Base-by-base conservation (phyloP, 64 coral and sea anemone genomes). In the Pocillopora damicornis region DNA sequence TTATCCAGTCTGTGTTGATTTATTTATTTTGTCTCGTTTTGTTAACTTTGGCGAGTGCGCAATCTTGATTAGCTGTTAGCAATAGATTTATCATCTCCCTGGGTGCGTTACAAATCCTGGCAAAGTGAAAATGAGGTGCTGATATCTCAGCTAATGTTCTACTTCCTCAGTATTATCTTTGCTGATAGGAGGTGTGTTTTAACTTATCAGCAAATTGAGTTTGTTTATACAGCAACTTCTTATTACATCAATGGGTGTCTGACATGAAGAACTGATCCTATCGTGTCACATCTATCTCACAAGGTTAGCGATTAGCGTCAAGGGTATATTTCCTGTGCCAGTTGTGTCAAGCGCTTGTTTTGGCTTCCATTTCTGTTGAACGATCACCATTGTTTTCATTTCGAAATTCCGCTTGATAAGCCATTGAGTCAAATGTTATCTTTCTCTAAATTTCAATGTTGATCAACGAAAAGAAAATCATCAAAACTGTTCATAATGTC, bases 81-180 rank as follows among this genome's bases (percentile, higher is more conserved):
- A 20, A 71, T 71, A 23, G 16, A 37, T 57, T 76, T 85, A 83
- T 83, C 36, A 37, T 45, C 36, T 36, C 63, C 62, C 62, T 18
- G 35, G 65, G 64, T 79, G 77, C 59, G 22, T 60, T 13, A 7
- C 22, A 37, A 85, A 20, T 23, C 65, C 18, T 60, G 63, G 62
- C 58, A 63, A 85, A 36, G 61, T 83, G 63, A 68, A 23, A 83
- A 83, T 63, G 35, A 68, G 81, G 63, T 85, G 81, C 22, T 85
- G 81, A 85, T 25, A 65, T 9, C 2, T 37, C 35, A 12, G 13
- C 65, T 85, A 85, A 85, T 85, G 11, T 56, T 45, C 58, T 20
- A 63, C 68, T 83, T 83, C 80, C 80, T 60, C 45, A 68, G 17
- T 22, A 20, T 85, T 73, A 85, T 85, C 65, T 85, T 36, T 58